Evolutionary conservation across 2,113 vertebrate genomes (phyloP).

Genomic region (Fregata magnificens): DNA sequence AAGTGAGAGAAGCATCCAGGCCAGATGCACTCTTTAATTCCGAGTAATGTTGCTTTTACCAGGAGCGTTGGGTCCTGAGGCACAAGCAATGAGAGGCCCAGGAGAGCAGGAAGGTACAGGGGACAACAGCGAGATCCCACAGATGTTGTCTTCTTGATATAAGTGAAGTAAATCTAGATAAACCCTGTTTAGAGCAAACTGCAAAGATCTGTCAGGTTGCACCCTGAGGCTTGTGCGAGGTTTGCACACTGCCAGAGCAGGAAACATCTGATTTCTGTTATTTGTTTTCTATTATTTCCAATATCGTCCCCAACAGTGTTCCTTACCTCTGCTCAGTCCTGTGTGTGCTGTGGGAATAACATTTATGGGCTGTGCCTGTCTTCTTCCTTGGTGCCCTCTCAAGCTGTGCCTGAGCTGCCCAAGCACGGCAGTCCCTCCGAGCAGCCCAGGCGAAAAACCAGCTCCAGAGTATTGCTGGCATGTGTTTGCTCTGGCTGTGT

Average conservation of each 20-base stretch:
- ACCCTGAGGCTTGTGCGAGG: neutral
- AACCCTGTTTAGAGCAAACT: neutral
- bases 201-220: neutral
- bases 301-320: fast-evolving
- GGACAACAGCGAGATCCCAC: neutral
- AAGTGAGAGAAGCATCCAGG: neutral
- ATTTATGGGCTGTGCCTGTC: neutral
- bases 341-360: fast-evolving
- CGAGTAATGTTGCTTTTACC: neutral
- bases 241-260: neutral
- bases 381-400: neutral
- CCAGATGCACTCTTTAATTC: neutral
- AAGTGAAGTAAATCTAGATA: neutral
- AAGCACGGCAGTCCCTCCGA: fast-evolving
- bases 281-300: neutral
- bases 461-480: neutral
- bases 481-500: neutral
- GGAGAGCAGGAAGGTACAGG: neutral
- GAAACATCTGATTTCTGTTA: neutral
- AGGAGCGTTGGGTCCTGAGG: neutral
- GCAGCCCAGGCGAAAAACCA: fast-evolving
- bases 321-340: neutral
- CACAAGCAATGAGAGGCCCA: neutral
- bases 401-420: neutral
- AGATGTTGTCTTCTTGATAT: neutral